Conservation (phyloP, 2,113 vertebrate genomes). For the Tyrannus savana region DNA sequence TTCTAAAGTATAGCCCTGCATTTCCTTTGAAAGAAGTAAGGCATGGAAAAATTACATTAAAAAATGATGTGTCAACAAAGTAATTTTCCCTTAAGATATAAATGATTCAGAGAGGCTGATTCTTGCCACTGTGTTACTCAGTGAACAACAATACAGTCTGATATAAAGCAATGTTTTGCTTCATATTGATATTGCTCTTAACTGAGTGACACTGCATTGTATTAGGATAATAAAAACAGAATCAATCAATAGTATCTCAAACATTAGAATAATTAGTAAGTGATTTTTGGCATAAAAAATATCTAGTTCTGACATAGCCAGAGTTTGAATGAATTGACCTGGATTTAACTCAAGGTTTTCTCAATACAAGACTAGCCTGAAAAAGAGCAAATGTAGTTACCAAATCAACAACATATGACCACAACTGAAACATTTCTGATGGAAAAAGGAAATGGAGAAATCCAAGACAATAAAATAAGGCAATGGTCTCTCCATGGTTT, state of each 20-base stretch:
- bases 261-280: background rate
- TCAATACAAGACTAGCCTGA: background rate
- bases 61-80: background rate
- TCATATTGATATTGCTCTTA: background rate
- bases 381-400: background rate
- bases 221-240: background rate
- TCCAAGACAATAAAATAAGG: conserved; percentile 1
- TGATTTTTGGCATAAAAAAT: background rate
- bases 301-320: background rate
- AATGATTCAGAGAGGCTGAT: background rate
- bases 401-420: background rate
- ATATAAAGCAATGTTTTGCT: background rate
- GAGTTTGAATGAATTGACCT: background rate
- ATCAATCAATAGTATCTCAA: background rate
- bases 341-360: background rate
- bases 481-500: background rate
- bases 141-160: background rate
- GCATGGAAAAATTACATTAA: background rate
- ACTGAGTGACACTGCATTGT: background rate
- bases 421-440: background rate
- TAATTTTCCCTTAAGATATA: background rate
- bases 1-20: conserved; percentile 2
- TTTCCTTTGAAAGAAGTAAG: conserved; percentile 16
- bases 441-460: conserved; percentile 13
- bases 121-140: background rate